A percentile compares a stretch with the other conserved stretches of the same genome.
Evolutionary conservation across 2,797 vertebrate genomes (phyloP).

Genomic region (Platalea minor): DNA sequence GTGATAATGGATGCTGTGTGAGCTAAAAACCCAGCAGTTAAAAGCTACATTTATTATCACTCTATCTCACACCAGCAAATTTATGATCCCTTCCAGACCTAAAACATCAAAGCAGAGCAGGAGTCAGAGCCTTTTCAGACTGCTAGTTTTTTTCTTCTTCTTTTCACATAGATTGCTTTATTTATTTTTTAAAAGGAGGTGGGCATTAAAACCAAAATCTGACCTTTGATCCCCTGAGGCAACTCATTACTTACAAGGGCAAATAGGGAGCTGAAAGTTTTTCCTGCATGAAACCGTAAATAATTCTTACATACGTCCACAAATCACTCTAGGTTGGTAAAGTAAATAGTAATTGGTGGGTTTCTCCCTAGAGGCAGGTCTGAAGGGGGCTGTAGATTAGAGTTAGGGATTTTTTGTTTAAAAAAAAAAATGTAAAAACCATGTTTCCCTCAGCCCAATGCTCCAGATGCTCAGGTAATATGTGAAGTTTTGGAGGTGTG

Average conservation of each 20-base stretch:
- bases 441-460: constrained; percentile 10
- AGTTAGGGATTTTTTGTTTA: constrained; percentile 28
- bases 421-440: constrained; percentile 27
- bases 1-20: constrained; percentile 77
- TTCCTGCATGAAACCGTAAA: constrained; percentile 61
- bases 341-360: constrained; percentile 69
- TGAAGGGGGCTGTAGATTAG: constrained; percentile 48
- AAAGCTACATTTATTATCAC: constrained; percentile 65
- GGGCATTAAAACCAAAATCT: constrained; percentile 49
- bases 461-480: constrained; percentile 54
- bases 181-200: constrained; percentile 62
- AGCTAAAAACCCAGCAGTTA: constrained; percentile 54
- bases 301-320: constrained; percentile 65
- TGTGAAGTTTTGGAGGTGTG: background rate
- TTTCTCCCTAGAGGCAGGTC: constrained; percentile 65
- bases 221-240: constrained; percentile 64
- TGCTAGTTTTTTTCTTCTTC: background rate
- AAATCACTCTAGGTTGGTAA: constrained; percentile 70
- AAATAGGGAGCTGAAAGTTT: constrained; percentile 49
- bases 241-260: constrained; percentile 57
- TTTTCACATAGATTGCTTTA: constrained; percentile 50
- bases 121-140: constrained; percentile 54
- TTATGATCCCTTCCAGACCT: constrained; percentile 64
- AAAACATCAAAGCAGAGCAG: constrained; percentile 70
- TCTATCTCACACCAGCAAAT: constrained; percentile 68